Percentiles rank a stretch among this genome's conserved stretches.
These are phyloP conservation scores for Morpho achilles DNA, from an alignment of 2,888 invertebrate species.

Conservation along the genomic window DNA sequence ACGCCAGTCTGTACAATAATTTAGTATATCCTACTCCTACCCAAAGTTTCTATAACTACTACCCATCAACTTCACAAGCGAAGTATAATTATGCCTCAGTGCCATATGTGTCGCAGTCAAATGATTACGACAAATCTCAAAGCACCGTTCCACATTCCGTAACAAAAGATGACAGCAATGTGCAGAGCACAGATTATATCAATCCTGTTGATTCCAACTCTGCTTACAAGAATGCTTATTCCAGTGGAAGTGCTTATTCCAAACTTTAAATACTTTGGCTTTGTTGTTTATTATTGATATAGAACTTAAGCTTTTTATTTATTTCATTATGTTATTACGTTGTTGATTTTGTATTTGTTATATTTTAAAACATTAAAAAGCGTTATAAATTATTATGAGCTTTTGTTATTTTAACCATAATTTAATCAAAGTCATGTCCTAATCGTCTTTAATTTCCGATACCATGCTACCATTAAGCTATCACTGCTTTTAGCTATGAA, in stretches of 20 bases:
- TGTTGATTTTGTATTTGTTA: slow-evolving; percentile 15
- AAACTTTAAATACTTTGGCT: slow-evolving; percentile 21
- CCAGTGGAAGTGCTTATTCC: slow-evolving; percentile 39
- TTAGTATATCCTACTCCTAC: slow-evolving; percentile 52
- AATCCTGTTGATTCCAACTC: slow-evolving; percentile 49
- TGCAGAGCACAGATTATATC: slow-evolving; percentile 52
- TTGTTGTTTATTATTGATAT: slow-evolving; percentile 12
- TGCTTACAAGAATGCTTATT: slow-evolving; percentile 55
- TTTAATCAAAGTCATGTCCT: neutral
- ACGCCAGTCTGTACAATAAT: slow-evolving; percentile 55
- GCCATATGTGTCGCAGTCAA: slow-evolving; percentile 36
- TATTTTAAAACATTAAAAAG: neutral
- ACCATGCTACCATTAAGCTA: no score
- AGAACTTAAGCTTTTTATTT: slow-evolving; percentile 16
- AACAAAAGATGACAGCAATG: slow-evolving; percentile 57
- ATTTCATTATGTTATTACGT: slow-evolving; percentile 10
- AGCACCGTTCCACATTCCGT: slow-evolving; percentile 43
- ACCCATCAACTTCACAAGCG: slow-evolving; percentile 55
- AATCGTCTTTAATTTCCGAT: no score
- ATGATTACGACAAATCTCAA: slow-evolving; percentile 58
- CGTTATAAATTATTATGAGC: neutral
- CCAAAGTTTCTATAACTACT: slow-evolving; percentile 62
- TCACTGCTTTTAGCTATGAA: no score
- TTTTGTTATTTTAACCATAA: neutral
- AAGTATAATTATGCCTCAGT: slow-evolving; percentile 53